Percentiles rank a stretch among this genome's conserved stretches.
Evolutionary conservation across 2,888 invertebrate species (phyloP).

Genomic region (Eledone cirrhosa): DNA sequence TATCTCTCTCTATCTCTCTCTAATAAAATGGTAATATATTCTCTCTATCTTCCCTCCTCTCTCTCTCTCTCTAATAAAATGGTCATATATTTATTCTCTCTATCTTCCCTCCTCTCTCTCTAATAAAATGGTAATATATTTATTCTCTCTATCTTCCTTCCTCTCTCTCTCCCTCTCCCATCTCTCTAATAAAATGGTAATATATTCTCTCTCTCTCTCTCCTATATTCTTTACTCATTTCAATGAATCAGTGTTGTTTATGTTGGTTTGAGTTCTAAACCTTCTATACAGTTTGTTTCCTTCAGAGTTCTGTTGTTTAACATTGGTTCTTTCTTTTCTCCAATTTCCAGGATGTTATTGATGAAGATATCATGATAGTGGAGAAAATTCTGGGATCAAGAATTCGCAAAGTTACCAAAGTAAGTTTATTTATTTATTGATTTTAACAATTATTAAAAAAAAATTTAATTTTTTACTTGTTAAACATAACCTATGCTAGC

Average conservation of each 20-base stretch:
- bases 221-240: neutral
- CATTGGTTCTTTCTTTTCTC: neutral
- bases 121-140: neutral
- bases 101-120: no score
- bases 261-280: no score
- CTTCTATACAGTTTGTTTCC: neutral
- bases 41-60: no score
- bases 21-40: no score
- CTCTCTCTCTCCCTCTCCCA: neutral
- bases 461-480: no score
- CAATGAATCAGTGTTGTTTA: no score
- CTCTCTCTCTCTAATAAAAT: no score
- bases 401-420: constrained; percentile 37
- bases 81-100: no score
- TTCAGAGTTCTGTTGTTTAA: neutral
- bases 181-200: neutral
- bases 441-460: no score
- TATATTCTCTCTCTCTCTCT: neutral
- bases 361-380: constrained; percentile 62
- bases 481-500: no score
- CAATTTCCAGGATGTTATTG: constrained; percentile 47
- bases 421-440: no score
- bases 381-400: constrained; percentile 66
- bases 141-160: neutral
- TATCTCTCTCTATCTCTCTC: neutral